Conservation (phyloP, 2,797 vertebrate species). For the Anableps anableps region DNA sequence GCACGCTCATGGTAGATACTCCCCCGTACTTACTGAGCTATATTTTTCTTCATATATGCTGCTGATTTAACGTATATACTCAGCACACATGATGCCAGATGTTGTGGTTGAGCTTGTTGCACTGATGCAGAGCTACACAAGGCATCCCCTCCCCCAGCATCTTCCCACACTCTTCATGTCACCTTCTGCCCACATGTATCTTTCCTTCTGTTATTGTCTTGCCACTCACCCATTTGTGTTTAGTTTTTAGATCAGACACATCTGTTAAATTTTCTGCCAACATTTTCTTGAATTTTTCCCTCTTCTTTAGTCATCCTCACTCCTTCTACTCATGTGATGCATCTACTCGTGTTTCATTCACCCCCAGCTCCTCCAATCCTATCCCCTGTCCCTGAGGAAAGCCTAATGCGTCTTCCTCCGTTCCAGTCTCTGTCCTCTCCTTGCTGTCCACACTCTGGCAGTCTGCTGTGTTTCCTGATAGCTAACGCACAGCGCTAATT, state of each 20-base stretch:
- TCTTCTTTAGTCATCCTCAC: conserved; percentile 21
- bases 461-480: conserved; percentile 11
- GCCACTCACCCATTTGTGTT: conserved; percentile 29
- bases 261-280: conserved; percentile 12
- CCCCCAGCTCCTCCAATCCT: conserved; percentile 54
- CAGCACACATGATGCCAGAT: conserved; percentile 20
- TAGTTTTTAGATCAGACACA: conserved; percentile 11
- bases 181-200: conserved; percentile 50
- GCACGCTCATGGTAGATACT: conserved; percentile 84
- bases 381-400: conserved; percentile 61
- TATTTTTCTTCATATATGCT: background rate
- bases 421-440: conserved; percentile 3
- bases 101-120: conserved; percentile 8
- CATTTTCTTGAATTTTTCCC: conserved; percentile 1
- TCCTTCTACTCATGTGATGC: conserved; percentile 38
- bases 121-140: conserved; percentile 46
- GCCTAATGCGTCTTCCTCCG: conserved; percentile 37
- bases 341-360: conserved; percentile 52
- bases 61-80: background rate
- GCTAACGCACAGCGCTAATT: conserved; percentile 37
- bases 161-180: conserved; percentile 47
- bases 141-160: conserved; percentile 33
- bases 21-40: conserved; percentile 3
- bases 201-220: conserved; percentile 29
- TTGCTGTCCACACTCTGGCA: conserved; percentile 5